Evolutionary conservation across 1,140 invertebrate genomes (phyloP), one percentile per base, ranked within the genome.

Genomic region (Lutraria rhynchaena): DNA sequence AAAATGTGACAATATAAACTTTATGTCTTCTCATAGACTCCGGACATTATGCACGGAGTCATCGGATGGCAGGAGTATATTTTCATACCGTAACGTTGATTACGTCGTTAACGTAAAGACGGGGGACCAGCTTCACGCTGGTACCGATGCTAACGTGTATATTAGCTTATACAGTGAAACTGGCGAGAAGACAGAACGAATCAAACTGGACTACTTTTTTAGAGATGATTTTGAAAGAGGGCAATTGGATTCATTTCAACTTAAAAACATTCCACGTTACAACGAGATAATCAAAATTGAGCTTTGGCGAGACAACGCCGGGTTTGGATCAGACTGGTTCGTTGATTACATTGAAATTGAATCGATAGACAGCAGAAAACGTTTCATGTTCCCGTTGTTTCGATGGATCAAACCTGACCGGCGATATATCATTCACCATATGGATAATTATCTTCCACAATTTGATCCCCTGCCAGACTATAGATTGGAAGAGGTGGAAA

Each of bases 211-310:
- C 69, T 85, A 90, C 60, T 87, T 87, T 22, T 88, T 93, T 24
- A 83, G 88, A 33, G 91, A 93, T 75, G 93, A 93, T 81, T 90
- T 93, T 83, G 92, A 93, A 77, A 83, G 92, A 17, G 92, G 92
- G 13, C 83, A 86, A 22, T 87, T 88, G 9, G 90, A 91, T 77
- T 84, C 86, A 9, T 93, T 92, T 82, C 69, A 82, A 7, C 83
- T 89, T 24, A 53, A 58, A 87, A 90, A 44, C 84, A 75, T 82
- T 87, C 89, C 76, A 69, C 85, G 65, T 57, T 75, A 55, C 83
- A 86, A 71, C 86, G 60, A 83, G 5, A 73, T 85, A 19, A 11
- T 46, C 29, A 85, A 74, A 41, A 81, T 85, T 24, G 84, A 85
- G 53, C 35, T 85, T 5, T 83, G 82, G 84, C 22, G 81, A 11